A percentile compares a stretch with the other conserved stretches of the same genome.
Conservation (phyloP, 2,797 vertebrate genomes). For the Phoxinus dragarum region DNA sequence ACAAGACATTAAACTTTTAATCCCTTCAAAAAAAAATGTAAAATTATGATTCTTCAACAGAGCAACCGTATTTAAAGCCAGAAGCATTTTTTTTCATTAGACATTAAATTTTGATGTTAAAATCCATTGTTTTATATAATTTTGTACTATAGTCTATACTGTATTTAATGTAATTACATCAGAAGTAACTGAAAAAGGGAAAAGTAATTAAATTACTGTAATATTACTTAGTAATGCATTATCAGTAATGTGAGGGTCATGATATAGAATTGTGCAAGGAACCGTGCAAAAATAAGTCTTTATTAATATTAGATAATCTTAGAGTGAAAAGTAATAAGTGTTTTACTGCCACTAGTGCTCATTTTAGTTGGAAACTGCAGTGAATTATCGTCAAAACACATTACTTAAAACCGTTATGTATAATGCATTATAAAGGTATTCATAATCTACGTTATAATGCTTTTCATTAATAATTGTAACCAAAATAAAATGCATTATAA, state of each 20-base stretch:
- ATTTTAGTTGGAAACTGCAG: no score
- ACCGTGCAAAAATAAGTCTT: no score
- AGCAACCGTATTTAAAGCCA: neutral
- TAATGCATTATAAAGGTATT: neutral
- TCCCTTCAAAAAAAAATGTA: neutral
- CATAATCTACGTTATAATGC: no score
- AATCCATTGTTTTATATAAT: neutral
- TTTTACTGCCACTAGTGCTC: no score
- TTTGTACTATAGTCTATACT: neutral
- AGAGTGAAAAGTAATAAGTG: no score
- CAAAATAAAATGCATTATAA: no score
- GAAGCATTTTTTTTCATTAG: neutral
- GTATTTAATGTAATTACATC: neutral
- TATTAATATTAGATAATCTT: no score
- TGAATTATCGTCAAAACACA: no score
- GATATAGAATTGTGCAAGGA: no score
- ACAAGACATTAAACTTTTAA: neutral
- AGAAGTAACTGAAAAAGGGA: neutral
- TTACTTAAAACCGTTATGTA: neutral
- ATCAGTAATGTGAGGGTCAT: no score
- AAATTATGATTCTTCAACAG: neutral
- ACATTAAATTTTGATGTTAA: neutral
- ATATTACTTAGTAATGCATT: neutral
- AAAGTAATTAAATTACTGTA: neutral
- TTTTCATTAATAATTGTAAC: no score